Conservation (phyloP, 2,888 invertebrate genomes). For the Lypha dubia region DNA sequence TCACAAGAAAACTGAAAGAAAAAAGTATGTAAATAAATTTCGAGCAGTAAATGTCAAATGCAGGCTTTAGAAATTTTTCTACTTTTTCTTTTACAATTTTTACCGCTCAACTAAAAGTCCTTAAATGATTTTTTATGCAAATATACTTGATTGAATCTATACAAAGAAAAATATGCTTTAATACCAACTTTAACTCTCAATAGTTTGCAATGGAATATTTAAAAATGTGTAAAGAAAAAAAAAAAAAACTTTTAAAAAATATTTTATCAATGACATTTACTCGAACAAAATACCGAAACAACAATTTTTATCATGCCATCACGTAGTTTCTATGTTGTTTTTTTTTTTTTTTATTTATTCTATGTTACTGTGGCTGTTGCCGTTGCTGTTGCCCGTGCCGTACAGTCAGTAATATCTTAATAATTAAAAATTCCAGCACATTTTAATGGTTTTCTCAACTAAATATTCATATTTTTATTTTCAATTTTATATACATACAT, state of each 20-base stretch:
- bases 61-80: conserved; percentile 45
- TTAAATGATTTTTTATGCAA: conserved; percentile 43
- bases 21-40: conserved; percentile 53
- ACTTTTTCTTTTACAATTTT: conserved; percentile 25
- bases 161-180: conserved; percentile 43
- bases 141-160: conserved; percentile 50
- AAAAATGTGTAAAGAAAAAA: too few species aligned
- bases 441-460: conserved; percentile 57
- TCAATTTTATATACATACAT: too few species aligned
- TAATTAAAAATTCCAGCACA: conserved; percentile 71
- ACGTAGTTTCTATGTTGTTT: conserved; percentile 38
- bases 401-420: conserved; percentile 48
- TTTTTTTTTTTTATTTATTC: background rate
- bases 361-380: conserved; percentile 22
- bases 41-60: conserved; percentile 60
- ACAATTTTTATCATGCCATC: conserved; percentile 45
- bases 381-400: too few species aligned
- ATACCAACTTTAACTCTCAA: background rate
- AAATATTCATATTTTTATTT: conserved; percentile 53
- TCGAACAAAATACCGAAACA: conserved; percentile 20
- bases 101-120: conserved; percentile 14
- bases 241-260: too few species aligned
- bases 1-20: too few species aligned
- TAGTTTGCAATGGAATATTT: background rate
- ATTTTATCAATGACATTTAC: conserved; percentile 45